phyloP scores from a whole-genome alignment of 2,113 vertebrate species.

The Antigone vipio region DNA sequence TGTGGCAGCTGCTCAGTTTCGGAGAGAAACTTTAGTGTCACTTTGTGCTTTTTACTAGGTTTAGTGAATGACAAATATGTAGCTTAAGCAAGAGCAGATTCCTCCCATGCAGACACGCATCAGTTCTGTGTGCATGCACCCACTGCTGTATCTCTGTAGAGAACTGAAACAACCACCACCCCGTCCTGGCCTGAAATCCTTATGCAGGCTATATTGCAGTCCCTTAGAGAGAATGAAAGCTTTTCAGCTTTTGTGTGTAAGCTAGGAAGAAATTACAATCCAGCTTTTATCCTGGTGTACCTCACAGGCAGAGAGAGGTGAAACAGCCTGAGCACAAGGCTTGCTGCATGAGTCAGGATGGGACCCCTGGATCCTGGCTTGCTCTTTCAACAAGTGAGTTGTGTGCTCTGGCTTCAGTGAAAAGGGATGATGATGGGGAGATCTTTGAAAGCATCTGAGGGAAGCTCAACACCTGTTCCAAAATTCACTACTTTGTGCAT shows the following conservation, averaged over 20 bases:
- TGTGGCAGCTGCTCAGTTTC: neutral
- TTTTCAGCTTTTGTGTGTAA: neutral
- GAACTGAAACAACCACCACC: neutral
- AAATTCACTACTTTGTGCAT: neutral
- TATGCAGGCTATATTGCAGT: neutral
- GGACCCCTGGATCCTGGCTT: neutral
- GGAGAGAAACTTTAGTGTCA: neutral
- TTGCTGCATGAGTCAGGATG: neutral
- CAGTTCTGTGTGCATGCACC: neutral
- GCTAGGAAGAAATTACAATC: neutral
- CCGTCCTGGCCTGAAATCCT: neutral
- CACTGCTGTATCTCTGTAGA: neutral
- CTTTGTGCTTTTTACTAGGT: neutral
- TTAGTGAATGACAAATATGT: neutral
- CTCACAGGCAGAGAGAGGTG: neutral
- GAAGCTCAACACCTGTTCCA: neutral
- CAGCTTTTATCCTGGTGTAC: neutral
- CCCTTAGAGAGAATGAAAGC: neutral
- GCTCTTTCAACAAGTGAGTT: neutral
- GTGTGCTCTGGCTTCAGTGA: neutral
- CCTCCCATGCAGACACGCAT: neutral
- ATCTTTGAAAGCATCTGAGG: neutral
- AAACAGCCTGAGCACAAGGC: neutral
- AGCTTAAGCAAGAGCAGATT: neutral
- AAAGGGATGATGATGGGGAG: neutral